Evolutionary conservation across 2,797 vertebrate genomes (phyloP).

Genomic region (Anableps anableps): DNA sequence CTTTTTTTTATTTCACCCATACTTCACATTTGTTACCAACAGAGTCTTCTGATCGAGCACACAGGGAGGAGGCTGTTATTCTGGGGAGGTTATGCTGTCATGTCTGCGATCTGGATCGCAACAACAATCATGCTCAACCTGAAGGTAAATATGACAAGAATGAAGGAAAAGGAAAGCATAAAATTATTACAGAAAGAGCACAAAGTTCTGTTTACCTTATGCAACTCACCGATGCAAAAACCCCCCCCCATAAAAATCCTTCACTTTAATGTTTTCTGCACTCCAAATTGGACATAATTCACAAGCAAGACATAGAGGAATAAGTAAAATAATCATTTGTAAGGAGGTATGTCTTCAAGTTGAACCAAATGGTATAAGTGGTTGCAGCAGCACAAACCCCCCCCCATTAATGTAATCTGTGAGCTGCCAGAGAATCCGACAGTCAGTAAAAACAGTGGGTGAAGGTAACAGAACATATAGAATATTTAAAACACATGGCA

Average conservation of each 20-base stretch:
- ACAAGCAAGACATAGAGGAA: background rate
- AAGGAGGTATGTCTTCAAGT: background rate
- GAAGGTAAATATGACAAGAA: constrained; percentile 73
- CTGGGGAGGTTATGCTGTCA: constrained; percentile 77
- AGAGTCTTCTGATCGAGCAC: constrained; percentile 85
- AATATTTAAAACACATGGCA: too few species aligned
- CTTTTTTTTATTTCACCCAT: background rate
- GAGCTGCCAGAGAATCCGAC: background rate
- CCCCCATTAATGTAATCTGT: background rate
- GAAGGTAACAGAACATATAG: too few species aligned
- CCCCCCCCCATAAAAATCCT: background rate
- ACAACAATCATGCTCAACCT: constrained; percentile 80
- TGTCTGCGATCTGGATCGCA: constrained; percentile 76
- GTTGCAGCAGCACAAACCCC: too few species aligned
- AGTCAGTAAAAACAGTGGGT: background rate
- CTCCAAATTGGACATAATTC: background rate
- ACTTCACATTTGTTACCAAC: constrained; percentile 7
- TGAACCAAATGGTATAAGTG: background rate
- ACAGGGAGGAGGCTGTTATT: constrained; percentile 82
- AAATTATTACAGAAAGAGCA: background rate
- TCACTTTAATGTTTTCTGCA: background rate
- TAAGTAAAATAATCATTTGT: background rate
- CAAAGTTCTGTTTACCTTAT: background rate
- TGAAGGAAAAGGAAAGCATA: background rate
- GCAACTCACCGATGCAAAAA: background rate